Percentiles rank a stretch among this genome's conserved stretches.
Conservation (phyloP, 1,140 invertebrate genomes). For the Zaprionus kolodkinae region DNA sequence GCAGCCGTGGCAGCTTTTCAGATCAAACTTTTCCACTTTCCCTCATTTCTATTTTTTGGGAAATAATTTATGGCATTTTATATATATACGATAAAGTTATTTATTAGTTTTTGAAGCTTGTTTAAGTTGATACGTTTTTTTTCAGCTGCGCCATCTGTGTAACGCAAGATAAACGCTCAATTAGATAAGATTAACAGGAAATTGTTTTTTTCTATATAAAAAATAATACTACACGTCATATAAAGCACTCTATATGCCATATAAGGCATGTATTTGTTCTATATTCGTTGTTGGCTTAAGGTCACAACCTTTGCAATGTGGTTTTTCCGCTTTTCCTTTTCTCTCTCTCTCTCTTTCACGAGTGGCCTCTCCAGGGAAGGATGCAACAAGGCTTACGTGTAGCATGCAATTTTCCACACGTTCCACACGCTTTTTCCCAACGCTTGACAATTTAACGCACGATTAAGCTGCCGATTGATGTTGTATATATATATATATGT, state of each 20-base stretch:
- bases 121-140: background rate
- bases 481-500: background rate
- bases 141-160: conserved; percentile 1
- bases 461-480: background rate
- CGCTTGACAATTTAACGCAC: conserved; percentile 42
- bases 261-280: background rate
- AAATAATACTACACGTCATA: background rate
- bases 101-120: conserved; percentile 6
- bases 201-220: background rate
- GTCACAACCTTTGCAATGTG: background rate
- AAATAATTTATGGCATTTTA: conserved; percentile 1
- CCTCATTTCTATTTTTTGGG: conserved; percentile 2
- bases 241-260: background rate
- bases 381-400: conserved; percentile 31
- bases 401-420: conserved; percentile 23
- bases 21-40: conserved; percentile 14
- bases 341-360: background rate
- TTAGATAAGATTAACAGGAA: conserved; percentile 45
- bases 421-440: conserved; percentile 16
- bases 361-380: conserved; percentile 39
- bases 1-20: conserved; percentile 17
- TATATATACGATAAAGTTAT: background rate
- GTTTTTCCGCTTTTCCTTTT: background rate
- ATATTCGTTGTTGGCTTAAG: background rate
- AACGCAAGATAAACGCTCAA: conserved; percentile 41